Percentiles rank a stretch among this genome's conserved stretches.
Conservation (phyloP, 2,113 vertebrate genomes). For the Urocynchramus pylzowi region DNA sequence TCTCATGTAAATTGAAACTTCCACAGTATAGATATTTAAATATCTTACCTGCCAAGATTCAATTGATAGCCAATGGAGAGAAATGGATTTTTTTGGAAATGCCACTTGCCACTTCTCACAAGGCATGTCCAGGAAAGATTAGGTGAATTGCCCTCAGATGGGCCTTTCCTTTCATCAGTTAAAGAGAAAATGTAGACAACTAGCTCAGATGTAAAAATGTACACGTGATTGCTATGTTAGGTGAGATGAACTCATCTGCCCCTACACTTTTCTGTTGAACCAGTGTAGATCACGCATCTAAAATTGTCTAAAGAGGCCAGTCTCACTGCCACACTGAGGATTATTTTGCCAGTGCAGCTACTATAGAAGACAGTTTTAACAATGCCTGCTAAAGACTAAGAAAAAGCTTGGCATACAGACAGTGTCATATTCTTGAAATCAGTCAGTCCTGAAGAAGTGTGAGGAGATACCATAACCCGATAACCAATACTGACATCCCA, state of each 20-base stretch:
- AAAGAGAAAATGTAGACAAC: not conserved
- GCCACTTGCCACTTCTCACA: not conserved
- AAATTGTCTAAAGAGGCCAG: not conserved
- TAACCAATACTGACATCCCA: not conserved
- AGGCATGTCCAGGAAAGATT: not conserved
- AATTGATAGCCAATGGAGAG: not conserved
- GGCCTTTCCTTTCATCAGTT: not conserved
- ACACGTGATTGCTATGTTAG: not conserved
- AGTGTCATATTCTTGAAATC: not conserved
- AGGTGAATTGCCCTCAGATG: not conserved
- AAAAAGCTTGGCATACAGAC: not conserved
- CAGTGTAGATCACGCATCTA: not conserved
- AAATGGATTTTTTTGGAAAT: not conserved
- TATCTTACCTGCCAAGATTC: not conserved
- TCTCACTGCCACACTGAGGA: not conserved
- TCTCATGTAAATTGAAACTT: not conserved
- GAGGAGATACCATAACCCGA: not conserved
- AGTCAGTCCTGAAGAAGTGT: not conserved
- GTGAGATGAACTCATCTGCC: not conserved
- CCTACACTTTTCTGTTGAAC: not conserved
- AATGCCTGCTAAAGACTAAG: not conserved
- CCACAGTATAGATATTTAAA: not conserved
- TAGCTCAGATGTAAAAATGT: not conserved
- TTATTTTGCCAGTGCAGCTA: not conserved
- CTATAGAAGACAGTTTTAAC: not conserved